Base-by-base conservation (phyloP, 2,888 invertebrate genomes). In the Agrochola litura region DNA sequence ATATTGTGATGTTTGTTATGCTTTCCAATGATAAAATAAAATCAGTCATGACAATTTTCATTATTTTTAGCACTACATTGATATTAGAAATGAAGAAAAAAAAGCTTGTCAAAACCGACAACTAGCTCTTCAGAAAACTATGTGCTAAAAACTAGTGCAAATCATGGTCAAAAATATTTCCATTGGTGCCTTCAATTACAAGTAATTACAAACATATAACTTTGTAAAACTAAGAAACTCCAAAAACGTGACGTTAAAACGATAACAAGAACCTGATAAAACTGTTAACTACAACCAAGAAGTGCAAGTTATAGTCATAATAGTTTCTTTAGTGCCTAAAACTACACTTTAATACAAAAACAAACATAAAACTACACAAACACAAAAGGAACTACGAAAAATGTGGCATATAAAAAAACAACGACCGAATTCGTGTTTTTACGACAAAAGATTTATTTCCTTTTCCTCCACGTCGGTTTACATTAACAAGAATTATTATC, bases 371-470 rank as follows among this genome's bases (percentile, higher is more conserved):
- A 74, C 43, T 84, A 68, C 52, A 46, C n/a, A 60, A 64, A 64
- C 52, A 67, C 54, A 70, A 74, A 66, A 63, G 68, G 56, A 74
- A 78, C 52, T 22, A 68, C 41, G 56, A 46, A 77, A 66, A 83
- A 70, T 37, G 66, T 58, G 71, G 58, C 30, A 49, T 64, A 75
- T 66, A 82, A 72, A 60, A 54, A 82, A 85, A 80, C 78, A 73
- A 77, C 61, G 54, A 72, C 67, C 30, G 37, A 37, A 16, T 79
- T 86, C 76, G 30, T 76, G 74, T 79, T 87, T 86, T 86, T 88
- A 88, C 64, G 77, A 76, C 79, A 76, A 79, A 86, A 81, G 72
- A 82, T 82, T 86, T 86, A 86, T 88, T 76, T 81, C 56, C 41
- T 30, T 78, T 79, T 78, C 71, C 61, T 70, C 69, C 67, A 79